Evolutionary conservation across 2,113 vertebrate species (phyloP).

Genomic region (Opisthocomus hoazin): DNA sequence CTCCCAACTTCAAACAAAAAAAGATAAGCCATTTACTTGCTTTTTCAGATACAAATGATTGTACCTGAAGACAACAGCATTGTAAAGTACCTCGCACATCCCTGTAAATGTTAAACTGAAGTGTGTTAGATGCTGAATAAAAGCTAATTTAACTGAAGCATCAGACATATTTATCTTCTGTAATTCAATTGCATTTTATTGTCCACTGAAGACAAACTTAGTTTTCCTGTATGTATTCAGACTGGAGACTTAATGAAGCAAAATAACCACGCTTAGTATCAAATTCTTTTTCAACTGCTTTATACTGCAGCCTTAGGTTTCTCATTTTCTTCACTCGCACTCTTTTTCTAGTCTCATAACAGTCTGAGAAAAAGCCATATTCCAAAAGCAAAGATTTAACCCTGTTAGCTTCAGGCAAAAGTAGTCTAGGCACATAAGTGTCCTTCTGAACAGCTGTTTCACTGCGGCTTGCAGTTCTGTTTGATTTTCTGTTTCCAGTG

Average conservation of each 20-base stretch:
- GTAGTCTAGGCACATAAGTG: neutral
- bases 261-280: neutral
- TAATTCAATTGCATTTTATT: constrained; percentile 16
- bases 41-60: neutral
- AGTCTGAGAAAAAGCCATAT: neutral
- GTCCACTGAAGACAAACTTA: neutral
- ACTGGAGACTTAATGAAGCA: neutral
- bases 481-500: neutral
- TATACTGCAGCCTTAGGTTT: neutral
- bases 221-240: neutral
- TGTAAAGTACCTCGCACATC: neutral
- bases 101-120: constrained; percentile 12
- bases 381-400: neutral
- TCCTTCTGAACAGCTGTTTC: neutral
- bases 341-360: neutral
- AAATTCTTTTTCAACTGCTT: neutral
- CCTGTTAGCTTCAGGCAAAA: neutral
- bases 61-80: neutral
- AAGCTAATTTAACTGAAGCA: constrained; percentile 51
- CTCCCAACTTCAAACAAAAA: neutral
- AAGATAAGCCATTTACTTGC: neutral
- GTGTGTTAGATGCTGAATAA: constrained; percentile 27
- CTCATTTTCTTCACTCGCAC: neutral
- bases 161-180: constrained; percentile 16
- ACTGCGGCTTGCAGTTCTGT: neutral